Percentiles rank a stretch among this genome's conserved stretches.
Evolutionary conservation across 2,113 vertebrate species (phyloP).

Genomic region (Lutjanus erythropterus): DNA sequence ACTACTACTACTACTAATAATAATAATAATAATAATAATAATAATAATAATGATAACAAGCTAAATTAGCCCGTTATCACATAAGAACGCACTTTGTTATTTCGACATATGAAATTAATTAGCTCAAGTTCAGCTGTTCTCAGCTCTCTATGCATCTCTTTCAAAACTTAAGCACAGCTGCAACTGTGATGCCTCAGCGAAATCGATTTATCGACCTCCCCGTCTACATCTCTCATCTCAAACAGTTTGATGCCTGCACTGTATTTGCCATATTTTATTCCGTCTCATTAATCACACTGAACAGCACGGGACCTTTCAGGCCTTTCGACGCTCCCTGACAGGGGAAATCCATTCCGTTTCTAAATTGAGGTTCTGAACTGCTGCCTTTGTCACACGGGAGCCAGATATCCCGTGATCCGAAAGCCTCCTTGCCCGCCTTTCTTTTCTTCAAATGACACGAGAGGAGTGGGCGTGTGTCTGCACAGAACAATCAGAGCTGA

Average conservation of each 20-base stretch:
- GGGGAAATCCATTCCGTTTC: slow-evolving; percentile 25
- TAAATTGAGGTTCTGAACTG: slow-evolving; percentile 42
- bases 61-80: no score
- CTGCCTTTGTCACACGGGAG: neutral
- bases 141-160: no score
- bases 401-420: neutral
- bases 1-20: no score
- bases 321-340: slow-evolving; percentile 1
- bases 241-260: slow-evolving; percentile 15
- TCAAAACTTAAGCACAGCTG: neutral
- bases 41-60: no score
- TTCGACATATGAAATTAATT: no score
- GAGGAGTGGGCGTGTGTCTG: neutral
- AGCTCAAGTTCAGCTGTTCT: no score
- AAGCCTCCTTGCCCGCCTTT: neutral
- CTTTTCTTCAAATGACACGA: neutral
- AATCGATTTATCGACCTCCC: neutral
- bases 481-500: no score
- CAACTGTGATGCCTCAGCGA: neutral
- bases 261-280: slow-evolving; percentile 12
- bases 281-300: slow-evolving; percentile 29
- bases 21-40: no score
- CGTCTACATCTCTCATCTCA: neutral
- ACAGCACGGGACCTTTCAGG: neutral
- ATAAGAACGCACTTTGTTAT: no score